A percentile compares a stretch with the other conserved stretches of the same genome.
Conservation (phyloP, 2,888 invertebrate species). For the Dolomedes plantarius region DNA sequence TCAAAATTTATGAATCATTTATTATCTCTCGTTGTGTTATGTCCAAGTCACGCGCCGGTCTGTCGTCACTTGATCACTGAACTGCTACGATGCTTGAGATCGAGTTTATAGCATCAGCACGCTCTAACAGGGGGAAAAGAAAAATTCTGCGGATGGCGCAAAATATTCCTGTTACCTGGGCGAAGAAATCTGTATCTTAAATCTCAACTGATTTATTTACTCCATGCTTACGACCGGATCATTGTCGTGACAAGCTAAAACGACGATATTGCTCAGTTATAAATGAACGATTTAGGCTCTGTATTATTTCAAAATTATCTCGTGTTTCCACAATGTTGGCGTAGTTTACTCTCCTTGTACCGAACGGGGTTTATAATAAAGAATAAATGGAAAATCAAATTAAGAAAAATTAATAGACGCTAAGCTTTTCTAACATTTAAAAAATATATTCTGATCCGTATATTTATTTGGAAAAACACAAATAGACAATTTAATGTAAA, state of each 20-base stretch:
- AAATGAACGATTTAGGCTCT: too few relatives aligned
- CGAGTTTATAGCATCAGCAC: neutral
- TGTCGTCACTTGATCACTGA: slow-evolving; percentile 12
- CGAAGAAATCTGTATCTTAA: neutral
- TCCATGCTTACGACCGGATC: neutral
- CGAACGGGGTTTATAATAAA: too few relatives aligned
- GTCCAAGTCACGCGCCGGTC: neutral
- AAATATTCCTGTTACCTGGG: slow-evolving; percentile 4
- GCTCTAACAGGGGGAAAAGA: neutral
- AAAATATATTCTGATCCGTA: too few relatives aligned
- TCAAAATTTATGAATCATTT: neutral
- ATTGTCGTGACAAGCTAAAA: neutral
- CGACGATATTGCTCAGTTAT: neutral
- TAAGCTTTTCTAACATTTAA: too few relatives aligned
- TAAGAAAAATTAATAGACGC: too few relatives aligned
- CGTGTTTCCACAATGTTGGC: too few relatives aligned
- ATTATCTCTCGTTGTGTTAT: too few relatives aligned
- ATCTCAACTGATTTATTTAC: neutral
- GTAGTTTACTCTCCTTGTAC: too few relatives aligned
- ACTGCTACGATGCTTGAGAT: neutral
- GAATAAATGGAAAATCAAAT: too few relatives aligned
- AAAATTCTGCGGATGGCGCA: neutral
- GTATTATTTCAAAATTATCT: too few relatives aligned
- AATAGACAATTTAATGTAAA: too few relatives aligned
- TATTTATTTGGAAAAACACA: too few relatives aligned